Percentiles rank a stretch among this genome's conserved stretches.
phyloP scores from a whole-genome alignment of 1,140 invertebrate genomes.

The Caenorhabditis remanei region DNA sequence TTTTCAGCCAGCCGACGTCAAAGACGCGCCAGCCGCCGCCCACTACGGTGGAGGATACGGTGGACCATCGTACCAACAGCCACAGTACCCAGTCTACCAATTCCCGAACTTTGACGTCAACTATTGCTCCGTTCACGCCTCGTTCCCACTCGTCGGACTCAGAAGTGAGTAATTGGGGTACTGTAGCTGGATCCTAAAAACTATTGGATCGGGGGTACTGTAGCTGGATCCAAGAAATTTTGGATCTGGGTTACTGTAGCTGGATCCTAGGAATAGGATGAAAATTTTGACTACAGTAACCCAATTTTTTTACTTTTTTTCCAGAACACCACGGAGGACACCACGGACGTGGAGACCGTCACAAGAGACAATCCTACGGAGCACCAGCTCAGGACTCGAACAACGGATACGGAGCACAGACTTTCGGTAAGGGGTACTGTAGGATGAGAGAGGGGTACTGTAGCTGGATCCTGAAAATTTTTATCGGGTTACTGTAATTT shows the following conservation, averaged over 20 bases:
- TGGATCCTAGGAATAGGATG: not conserved
- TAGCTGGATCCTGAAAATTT: too few relatives aligned
- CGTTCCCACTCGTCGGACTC: slow-evolving; percentile 56
- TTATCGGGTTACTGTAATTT: too few relatives aligned
- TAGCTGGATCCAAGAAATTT: too few relatives aligned
- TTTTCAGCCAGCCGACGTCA: slow-evolving; percentile 18
- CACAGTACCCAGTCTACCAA: slow-evolving; percentile 32
- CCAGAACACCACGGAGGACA: slow-evolving; percentile 17
- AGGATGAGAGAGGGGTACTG: too few relatives aligned
- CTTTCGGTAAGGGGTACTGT: too few relatives aligned
- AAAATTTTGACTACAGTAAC: not conserved
- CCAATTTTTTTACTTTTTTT: not conserved
- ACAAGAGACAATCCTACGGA: slow-evolving; percentile 52
- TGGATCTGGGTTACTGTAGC: not conserved
- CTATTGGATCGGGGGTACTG: too few relatives aligned
- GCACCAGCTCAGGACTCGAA: not conserved
- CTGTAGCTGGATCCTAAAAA: not conserved
- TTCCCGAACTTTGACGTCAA: slow-evolving; percentile 55
- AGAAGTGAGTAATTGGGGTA: not conserved
- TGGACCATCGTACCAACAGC: not conserved
- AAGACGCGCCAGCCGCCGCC: slow-evolving; percentile 20
- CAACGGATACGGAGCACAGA: not conserved
- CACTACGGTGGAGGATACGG: not conserved
- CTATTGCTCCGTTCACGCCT: slow-evolving; percentile 58
- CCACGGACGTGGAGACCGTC: slow-evolving; percentile 2